Base-by-base conservation (phyloP, 2,797 vertebrate genomes). In the Malacoraja senta region DNA sequence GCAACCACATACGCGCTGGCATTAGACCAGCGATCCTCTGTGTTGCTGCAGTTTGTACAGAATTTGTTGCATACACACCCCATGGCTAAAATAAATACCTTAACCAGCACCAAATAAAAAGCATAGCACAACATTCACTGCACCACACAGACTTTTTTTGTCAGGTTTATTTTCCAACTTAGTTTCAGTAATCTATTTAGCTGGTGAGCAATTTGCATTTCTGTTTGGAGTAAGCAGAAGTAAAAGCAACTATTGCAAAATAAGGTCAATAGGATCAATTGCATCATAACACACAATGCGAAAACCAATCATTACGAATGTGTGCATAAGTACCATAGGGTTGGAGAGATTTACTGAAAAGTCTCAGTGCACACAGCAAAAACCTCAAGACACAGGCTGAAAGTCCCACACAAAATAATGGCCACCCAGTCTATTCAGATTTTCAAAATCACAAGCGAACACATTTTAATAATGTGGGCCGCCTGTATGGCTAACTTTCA, bases 211-310 rank as follows among this genome's bases (percentile, higher is more conserved):
- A 8, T 63, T 88, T 12, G 8, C 29, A 32, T 86, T 63, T 65
- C 17, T n/a, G 83, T n/a, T 86, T 65, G 65, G 83, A 65, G 29
- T 86, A 26, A 83, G 44, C 44, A 3, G 19, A 83, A 58, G 61
- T n/a, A 65, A 68, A 88, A 88, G 17, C 84, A 88, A 88, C n/a
- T 21, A 61, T 68, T n/a, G n/a, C 84, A 68, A 88, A 74, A 8
- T 10, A 32, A 68, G n/a, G n/a, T 68, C 63, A 88, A 68, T 32
- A 8, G 63, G 29, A 86, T 65, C 15, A 63, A 15, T 86, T 86
- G 13, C 29, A 19, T 32, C 84, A 65, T 29, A 32, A 65, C 4
- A 58, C 83, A 65, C 44, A n/a, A 32, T 63, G 63, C 38, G 12
- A 83, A 44, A 81, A 61, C 7, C 29, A 9, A 19, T 35, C n/a